A percentile compares a stretch with the other conserved stretches of the same genome.
Evolutionary conservation across 2,113 vertebrate species (phyloP).

Genomic region (Typhlomys cinereus): DNA sequence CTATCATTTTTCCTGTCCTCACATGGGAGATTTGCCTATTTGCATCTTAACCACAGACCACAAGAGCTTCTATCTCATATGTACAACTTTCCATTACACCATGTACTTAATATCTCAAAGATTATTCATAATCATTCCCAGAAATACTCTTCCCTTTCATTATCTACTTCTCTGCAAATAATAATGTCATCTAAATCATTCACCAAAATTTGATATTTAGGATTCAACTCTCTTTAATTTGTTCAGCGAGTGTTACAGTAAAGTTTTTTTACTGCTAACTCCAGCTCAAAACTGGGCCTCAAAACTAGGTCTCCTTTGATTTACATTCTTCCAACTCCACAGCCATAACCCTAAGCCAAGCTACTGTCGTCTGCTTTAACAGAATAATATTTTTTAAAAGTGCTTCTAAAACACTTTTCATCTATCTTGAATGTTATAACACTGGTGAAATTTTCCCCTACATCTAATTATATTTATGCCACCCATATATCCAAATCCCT

Average conservation of each 20-base stretch:
- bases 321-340: neutral
- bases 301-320: neutral
- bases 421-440: neutral
- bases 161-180: neutral
- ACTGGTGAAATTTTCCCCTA: neutral
- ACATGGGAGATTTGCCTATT: neutral
- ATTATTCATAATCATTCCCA: neutral
- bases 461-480: constrained; percentile 6
- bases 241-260: neutral
- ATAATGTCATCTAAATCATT: neutral
- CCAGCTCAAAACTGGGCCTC: neutral
- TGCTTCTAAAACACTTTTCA: neutral
- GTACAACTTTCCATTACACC: neutral
- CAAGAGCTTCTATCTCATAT: neutral
- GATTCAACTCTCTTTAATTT: neutral
- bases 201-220: neutral
- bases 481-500: neutral
- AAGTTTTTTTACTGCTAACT: neutral
- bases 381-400: neutral
- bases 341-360: neutral
- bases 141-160: neutral
- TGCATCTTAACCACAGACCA: neutral
- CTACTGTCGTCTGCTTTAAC: neutral
- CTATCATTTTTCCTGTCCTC: neutral
- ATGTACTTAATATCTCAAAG: neutral